Conservation (phyloP, 2,888 invertebrate species). For the Proisotoma minuta region DNA sequence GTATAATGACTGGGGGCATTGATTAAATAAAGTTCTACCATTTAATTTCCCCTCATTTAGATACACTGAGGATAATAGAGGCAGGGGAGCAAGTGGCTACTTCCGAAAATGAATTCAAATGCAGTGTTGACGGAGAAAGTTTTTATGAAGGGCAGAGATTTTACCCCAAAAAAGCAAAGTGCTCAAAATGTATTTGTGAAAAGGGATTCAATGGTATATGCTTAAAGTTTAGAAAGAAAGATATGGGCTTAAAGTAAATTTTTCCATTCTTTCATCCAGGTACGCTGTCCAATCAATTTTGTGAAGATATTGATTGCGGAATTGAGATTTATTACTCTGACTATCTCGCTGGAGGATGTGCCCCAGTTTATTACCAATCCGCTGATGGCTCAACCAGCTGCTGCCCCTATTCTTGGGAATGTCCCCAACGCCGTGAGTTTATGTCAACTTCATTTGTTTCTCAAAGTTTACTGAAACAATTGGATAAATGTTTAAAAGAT, state of each 20-base stretch:
- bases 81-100: slow-evolving; percentile 8
- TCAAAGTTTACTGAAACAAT: neutral
- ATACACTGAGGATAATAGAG: slow-evolving; percentile 21
- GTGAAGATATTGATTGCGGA: slow-evolving; percentile 45
- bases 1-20: slow-evolving; percentile 16
- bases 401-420: slow-evolving; percentile 46
- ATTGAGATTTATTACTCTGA: slow-evolving; percentile 45
- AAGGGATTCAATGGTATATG: slow-evolving; percentile 37
- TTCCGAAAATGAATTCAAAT: slow-evolving; percentile 15
- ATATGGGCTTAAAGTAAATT: neutral
- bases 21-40: neutral
- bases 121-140: slow-evolving; percentile 32
- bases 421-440: slow-evolving; percentile 44
- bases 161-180: slow-evolving; percentile 39
- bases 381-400: slow-evolving; percentile 36
- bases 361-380: slow-evolving; percentile 43
- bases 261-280: slow-evolving; percentile 6
- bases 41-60: neutral
- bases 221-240: too few species aligned
- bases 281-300: slow-evolving; percentile 29
- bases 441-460: neutral
- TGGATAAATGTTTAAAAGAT: neutral
- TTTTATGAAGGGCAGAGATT: slow-evolving; percentile 42
- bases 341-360: slow-evolving; percentile 41
- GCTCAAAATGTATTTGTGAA: slow-evolving; percentile 38